A percentile compares a stretch with the other conserved stretches of the same genome.
phyloP scores from a whole-genome alignment of 1,140 invertebrate genomes.

The Drosophila prosaltans region DNA sequence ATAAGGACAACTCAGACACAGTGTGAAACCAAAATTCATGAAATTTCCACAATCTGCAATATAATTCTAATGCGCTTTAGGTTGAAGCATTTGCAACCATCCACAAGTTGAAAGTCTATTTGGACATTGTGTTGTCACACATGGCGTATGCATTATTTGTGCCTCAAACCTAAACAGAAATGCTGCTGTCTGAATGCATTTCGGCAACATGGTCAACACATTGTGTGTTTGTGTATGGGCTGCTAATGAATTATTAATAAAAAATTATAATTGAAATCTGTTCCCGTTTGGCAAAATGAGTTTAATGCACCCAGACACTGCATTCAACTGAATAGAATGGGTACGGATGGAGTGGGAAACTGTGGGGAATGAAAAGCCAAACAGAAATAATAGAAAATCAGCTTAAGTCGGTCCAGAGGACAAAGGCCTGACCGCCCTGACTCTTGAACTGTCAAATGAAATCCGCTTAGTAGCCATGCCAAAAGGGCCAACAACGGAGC shows the following conservation, averaged over 20 bases:
- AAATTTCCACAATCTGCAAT: too few relatives aligned
- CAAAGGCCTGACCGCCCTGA: constrained; percentile 38
- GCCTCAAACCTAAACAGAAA: background rate
- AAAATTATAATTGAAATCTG: constrained; percentile 77
- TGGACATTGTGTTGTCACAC: constrained; percentile 27
- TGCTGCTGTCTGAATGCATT: constrained; percentile 53
- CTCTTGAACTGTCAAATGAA: constrained; percentile 67
- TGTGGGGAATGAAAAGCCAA: constrained; percentile 18
- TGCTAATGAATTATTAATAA: constrained; percentile 77
- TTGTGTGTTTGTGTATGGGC: background rate
- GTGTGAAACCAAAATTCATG: background rate
- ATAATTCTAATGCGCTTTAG: background rate
- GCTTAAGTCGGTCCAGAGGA: constrained; percentile 46
- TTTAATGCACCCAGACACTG: constrained; percentile 63
- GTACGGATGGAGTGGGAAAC: too few relatives aligned
- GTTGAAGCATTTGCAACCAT: background rate
- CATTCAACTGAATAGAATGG: constrained; percentile 39
- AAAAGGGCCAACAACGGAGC: constrained; percentile 4
- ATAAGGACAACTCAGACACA: constrained; percentile 49
- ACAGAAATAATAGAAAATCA: constrained; percentile 70
- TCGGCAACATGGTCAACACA: constrained; percentile 54
- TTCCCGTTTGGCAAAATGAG: constrained; percentile 67
- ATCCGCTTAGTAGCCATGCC: constrained; percentile 64
- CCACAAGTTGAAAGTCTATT: background rate
- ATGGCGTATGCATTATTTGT: constrained; percentile 51